Evolutionary conservation across 2,797 vertebrate genomes (phyloP).

Genomic region (Pangasius krempfi): DNA sequence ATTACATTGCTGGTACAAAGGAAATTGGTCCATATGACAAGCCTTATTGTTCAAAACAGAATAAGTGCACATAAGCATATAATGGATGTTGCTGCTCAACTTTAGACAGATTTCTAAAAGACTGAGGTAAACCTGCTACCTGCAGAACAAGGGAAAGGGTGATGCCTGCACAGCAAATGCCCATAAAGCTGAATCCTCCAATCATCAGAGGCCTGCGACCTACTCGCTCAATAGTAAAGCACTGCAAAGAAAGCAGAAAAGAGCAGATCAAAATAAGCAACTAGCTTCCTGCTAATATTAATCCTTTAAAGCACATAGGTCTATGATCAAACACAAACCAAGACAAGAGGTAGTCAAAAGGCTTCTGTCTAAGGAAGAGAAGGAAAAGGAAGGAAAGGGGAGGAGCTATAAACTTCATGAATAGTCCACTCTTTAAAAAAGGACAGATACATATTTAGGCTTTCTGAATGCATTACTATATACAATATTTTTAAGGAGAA

Average conservation of each 20-base stretch:
- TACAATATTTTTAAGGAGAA: neutral
- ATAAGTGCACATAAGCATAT: neutral
- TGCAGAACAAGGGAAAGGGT: constrained; percentile 82
- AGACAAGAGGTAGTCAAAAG: neutral
- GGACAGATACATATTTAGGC: neutral
- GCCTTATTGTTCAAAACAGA: neutral
- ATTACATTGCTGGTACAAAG: neutral
- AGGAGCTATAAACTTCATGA: neutral
- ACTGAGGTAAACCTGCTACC: constrained; percentile 67
- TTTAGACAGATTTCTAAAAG: neutral
- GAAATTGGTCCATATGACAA: neutral
- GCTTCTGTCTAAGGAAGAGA: neutral
- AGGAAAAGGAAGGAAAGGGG: neutral
- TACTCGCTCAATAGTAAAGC: constrained; percentile 85
- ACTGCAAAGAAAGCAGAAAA: constrained; percentile 67
- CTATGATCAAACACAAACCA: neutral
- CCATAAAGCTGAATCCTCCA: constrained; percentile 87
- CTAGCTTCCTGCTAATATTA: neutral
- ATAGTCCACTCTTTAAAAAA: neutral
- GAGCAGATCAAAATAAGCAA: neutral
- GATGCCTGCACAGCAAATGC: constrained; percentile 84
- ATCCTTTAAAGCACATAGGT: neutral
- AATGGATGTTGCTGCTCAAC: neutral
- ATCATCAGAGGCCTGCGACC: constrained; percentile 86
- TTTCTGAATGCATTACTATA: neutral